These are phyloP conservation scores for Hiodon tergisus DNA, from an alignment of 2,113 vertebrate species.

Conservation along the genomic window DNA sequence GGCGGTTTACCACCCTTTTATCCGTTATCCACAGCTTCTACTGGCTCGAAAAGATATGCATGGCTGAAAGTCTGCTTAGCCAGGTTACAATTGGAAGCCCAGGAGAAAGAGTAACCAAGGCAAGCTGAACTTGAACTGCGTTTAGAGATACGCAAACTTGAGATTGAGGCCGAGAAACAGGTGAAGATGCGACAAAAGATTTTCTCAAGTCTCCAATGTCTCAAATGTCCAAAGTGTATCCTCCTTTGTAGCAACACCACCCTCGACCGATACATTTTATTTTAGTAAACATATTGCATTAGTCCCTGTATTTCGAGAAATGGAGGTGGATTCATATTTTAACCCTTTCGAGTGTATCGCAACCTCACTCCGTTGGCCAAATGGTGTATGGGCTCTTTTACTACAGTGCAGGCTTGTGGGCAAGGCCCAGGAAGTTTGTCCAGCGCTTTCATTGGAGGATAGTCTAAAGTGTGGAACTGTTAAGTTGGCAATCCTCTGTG, in stretches of 20 bases:
- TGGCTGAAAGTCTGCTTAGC: too few species aligned
- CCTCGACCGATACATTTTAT: too few species aligned
- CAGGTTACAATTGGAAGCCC: too few species aligned
- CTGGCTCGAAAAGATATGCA: too few species aligned
- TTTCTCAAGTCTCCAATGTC: background rate
- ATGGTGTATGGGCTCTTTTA: background rate
- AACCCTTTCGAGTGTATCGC: background rate
- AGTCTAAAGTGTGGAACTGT: background rate
- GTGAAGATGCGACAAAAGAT: background rate
- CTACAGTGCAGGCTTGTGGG: background rate
- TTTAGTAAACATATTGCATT: background rate
- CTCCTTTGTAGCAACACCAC: too few species aligned
- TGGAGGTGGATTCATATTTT: background rate
- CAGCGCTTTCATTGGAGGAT: background rate
- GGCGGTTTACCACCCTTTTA: too few species aligned
- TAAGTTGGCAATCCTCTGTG: background rate
- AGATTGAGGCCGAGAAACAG: background rate
- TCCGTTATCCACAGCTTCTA: too few species aligned
- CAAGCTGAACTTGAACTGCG: too few species aligned
- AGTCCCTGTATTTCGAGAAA: background rate
- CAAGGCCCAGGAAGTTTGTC: background rate
- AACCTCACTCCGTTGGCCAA: background rate
- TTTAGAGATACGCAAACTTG: background rate
- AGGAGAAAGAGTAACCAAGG: too few species aligned
- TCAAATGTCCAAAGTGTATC: too few species aligned